Evolutionary conservation across 2,888 invertebrate genomes (phyloP).

Genomic region (Gymnosoma rotundatum): DNA sequence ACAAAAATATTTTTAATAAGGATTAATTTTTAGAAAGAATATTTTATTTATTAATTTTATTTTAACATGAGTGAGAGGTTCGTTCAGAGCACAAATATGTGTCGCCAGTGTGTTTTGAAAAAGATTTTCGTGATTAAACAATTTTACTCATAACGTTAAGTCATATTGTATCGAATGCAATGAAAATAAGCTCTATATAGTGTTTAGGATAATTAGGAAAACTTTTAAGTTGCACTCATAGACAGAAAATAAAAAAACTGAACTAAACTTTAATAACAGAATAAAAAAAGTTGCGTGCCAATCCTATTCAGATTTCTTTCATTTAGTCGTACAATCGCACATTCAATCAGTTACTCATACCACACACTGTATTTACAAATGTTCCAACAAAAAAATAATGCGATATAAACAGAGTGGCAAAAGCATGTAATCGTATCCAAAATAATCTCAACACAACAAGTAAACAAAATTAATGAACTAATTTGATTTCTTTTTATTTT

Average conservation of each 20-base stretch:
- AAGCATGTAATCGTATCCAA: conserved; percentile 60
- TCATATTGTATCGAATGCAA: too few relatives aligned
- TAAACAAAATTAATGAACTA: conserved; percentile 37
- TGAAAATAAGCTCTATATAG: too few relatives aligned
- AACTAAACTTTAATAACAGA: not conserved
- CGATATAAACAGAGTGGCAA: conserved; percentile 63
- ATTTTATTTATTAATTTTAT: too few relatives aligned
- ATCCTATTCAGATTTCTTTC: conserved; percentile 57
- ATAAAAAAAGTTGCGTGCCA: conserved; percentile 67
- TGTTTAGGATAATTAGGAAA: too few relatives aligned
- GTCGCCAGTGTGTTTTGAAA: too few relatives aligned
- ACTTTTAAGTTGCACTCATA: too few relatives aligned
- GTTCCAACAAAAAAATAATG: conserved; percentile 42
- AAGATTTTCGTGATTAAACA: too few relatives aligned
- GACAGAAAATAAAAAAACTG: not conserved
- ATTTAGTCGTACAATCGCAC: conserved; percentile 11
- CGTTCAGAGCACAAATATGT: too few relatives aligned
- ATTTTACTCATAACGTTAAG: too few relatives aligned
- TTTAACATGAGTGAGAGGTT: too few relatives aligned
- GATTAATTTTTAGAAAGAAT: too few relatives aligned
- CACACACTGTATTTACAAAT: conserved; percentile 15
- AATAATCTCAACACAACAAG: conserved; percentile 39
- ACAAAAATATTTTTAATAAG: too few relatives aligned
- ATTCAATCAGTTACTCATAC: conserved; percentile 39
- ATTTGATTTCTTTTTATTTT: not conserved